Base-by-base conservation (phyloP, 2,113 vertebrate species). In the Chascanopsetta lugubris region DNA sequence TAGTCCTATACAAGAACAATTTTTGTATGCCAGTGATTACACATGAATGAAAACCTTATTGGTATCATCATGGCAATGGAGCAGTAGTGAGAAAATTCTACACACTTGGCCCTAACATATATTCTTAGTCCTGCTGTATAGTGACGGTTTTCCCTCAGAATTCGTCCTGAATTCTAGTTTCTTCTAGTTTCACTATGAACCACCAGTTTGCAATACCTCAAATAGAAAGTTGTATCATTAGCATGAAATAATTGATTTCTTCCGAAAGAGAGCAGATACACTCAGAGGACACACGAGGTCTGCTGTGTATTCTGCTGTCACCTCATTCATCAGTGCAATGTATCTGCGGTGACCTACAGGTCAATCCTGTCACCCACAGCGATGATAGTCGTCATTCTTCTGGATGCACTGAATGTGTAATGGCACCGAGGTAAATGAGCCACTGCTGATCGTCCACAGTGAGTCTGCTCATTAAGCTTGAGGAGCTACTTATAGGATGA, bases 401-500 rank as follows among this genome's bases (percentile, higher is more conserved):
- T 42, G 53, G 43, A 59, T 67, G 69, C 69, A 29, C 32, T 13
- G 32, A 57, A 18, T 45, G 71, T 70, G 48, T 77, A 84, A 72
- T 72, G 85, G 77, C 11, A 46, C 70, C 47, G 58, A 43, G 58
- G 20, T 50, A 63, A 76, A 79, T 55, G 55, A 73, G 54, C 61
- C 51, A 24, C 49, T 34, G 57, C 53, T 61, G 47, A 70, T 82
- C 58, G 61, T 65, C 63, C 20, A n/a, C 69, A 21, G 6, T 51
- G 25, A 57, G 34, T 58, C 36, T 56, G 30, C 50, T 77, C 76
- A 70, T 86, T 76, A n/a, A 79, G 36, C 53, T 62, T 36, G 43
- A 61, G 42, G 30, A 77, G 47, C 66, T 38, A 26, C 48, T 65
- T 25, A 61, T 34, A 22, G 55, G 56, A 62, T 69, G 60, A 76